Percentiles rank a stretch among this genome's conserved stretches.
Conservation (phyloP, 2,113 vertebrate genomes). For the Axis porcinus region DNA sequence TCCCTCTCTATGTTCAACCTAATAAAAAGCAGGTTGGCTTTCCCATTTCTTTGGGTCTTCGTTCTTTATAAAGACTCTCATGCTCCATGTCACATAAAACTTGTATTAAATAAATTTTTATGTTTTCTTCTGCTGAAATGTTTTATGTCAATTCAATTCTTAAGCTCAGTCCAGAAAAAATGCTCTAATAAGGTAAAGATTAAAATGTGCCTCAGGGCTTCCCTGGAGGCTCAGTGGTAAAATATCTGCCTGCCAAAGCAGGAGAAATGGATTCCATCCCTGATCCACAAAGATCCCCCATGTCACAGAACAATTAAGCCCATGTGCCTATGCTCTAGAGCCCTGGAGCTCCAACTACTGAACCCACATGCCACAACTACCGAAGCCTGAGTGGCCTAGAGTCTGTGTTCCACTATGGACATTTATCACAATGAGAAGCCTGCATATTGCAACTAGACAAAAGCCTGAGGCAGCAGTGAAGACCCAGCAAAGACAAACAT, state of each 20-base stretch:
- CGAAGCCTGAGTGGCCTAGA: neutral
- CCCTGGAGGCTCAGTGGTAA: neutral
- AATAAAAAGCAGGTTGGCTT: neutral
- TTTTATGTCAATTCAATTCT: neutral
- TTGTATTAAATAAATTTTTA: neutral
- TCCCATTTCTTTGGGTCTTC: neutral
- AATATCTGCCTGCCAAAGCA: neutral
- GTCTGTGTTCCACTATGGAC: neutral
- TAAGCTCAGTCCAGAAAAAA: neutral
- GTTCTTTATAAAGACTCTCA: neutral
- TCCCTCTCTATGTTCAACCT: neutral
- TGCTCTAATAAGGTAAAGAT: neutral
- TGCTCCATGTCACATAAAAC: neutral
- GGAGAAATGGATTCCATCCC: neutral
- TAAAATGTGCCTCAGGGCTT: neutral
- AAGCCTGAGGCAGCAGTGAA: neutral
- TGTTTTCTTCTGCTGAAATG: neutral
- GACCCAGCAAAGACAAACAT: neutral
- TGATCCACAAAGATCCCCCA: neutral
- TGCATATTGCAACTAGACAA: fast-evolving
- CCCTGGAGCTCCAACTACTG: neutral
- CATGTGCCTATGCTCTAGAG: neutral
- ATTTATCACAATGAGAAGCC: neutral
- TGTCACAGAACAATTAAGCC: neutral
- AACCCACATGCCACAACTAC: neutral